These are phyloP conservation scores for Rugalucina vietnamica DNA, from an alignment of 2,888 invertebrate species.

Conservation along the genomic window DNA sequence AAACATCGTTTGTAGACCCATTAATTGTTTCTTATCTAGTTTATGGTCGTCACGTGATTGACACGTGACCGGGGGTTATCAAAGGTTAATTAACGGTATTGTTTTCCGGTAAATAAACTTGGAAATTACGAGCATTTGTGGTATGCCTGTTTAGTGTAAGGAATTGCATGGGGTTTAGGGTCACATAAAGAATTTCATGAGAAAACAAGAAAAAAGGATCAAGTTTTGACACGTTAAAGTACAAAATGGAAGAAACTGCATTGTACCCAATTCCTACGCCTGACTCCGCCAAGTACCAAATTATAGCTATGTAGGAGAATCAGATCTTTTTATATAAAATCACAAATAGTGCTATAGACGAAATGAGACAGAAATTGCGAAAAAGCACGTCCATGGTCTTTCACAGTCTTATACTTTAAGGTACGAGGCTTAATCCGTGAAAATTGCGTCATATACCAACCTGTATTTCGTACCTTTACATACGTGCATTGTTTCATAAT, in stretches of 20 bases:
- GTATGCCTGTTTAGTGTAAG: conserved; percentile 1
- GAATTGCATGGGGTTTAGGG: not conserved
- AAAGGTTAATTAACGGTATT: conserved; percentile 37
- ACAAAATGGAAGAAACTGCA: no score
- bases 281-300: no score
- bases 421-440: no score
- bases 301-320: no score
- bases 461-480: not conserved
- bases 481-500: not conserved
- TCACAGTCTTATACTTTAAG: no score
- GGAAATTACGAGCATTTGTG: not conserved
- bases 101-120: conserved; percentile 21
- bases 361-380: no score
- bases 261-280: no score
- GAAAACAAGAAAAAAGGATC: not conserved
- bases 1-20: not conserved
- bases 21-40: conserved; percentile 10
- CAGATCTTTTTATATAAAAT: no score
- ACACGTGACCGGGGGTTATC: conserved; percentile 40
- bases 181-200: conserved; percentile 6
- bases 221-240: no score
- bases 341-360: no score
- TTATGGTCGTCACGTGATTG: conserved; percentile 13
- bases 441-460: no score
- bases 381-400: no score